phyloP scores from a whole-genome alignment of 2,797 vertebrate species.

The Oophaga sylvatica region DNA sequence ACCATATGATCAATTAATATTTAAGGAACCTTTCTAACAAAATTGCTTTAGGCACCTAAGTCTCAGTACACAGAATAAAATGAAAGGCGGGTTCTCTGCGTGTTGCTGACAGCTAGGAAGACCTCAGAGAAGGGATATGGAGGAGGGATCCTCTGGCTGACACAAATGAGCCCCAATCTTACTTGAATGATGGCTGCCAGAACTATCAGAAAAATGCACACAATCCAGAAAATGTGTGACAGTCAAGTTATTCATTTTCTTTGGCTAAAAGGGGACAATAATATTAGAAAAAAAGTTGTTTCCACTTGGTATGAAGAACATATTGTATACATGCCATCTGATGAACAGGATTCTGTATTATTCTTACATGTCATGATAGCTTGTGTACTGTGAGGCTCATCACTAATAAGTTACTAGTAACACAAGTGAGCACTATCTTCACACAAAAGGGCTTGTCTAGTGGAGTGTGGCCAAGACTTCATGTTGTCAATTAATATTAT shows the following conservation, averaged over 20 bases:
- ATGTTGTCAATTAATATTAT: background rate
- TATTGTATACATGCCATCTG: background rate
- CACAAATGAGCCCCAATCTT: background rate
- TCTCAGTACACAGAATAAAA: background rate
- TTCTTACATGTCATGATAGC: background rate
- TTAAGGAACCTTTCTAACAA: background rate
- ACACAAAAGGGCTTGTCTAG: background rate
- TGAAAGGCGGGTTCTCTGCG: background rate
- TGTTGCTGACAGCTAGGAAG: background rate
- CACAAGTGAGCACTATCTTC: background rate
- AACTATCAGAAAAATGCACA: background rate
- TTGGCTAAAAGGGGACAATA: background rate
- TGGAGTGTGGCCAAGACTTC: background rate
- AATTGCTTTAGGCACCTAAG: background rate
- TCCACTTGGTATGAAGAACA: background rate
- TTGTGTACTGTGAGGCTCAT: background rate
- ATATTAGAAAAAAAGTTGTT: background rate
- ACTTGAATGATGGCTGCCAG: background rate
- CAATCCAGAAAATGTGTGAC: background rate
- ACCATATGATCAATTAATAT: too few species aligned
- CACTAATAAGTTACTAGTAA: background rate
- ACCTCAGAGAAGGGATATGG: background rate
- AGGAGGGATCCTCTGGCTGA: background rate
- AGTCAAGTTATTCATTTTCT: background rate
- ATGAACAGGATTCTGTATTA: background rate